Conservation (phyloP, 2,888 invertebrate species). For the Drosophila histrio region DNA sequence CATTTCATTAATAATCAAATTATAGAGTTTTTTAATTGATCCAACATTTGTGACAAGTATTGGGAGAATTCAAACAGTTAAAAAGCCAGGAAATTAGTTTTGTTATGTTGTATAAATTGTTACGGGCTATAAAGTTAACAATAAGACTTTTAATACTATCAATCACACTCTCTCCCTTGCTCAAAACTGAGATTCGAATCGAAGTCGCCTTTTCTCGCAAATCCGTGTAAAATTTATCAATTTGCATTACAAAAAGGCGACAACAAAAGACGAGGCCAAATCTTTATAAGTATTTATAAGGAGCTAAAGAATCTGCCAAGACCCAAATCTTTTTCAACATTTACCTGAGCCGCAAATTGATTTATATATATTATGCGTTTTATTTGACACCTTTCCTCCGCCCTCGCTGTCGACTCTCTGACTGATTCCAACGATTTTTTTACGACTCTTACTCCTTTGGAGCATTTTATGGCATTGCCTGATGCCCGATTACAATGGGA, state of each 20-base stretch:
- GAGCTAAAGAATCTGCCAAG: constrained; percentile 28
- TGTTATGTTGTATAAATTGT: no score
- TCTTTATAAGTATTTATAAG: constrained; percentile 46
- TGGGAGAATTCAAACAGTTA: no score
- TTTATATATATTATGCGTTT: constrained; percentile 45
- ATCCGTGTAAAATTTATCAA: constrained; percentile 45
- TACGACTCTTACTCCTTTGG: constrained; percentile 28
- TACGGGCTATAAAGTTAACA: no score
- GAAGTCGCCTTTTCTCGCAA: constrained; percentile 3
- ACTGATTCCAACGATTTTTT: constrained; percentile 2
- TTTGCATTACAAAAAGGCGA: constrained; percentile 57
- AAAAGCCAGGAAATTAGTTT: no score
- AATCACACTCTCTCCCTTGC: not conserved
- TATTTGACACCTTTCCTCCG: not conserved
- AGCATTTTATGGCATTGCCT: constrained; percentile 45
- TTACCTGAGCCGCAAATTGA: constrained; percentile 71
- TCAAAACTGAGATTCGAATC: not conserved
- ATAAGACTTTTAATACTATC: no score
- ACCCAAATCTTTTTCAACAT: constrained; percentile 34
- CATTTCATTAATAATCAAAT: not conserved
- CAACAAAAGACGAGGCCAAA: constrained; percentile 49
- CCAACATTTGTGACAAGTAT: no score
- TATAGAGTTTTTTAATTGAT: no score
- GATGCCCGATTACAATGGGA: constrained; percentile 65
- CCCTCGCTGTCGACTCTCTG: not conserved